Percentiles rank a stretch among this genome's conserved stretches.
These are phyloP conservation scores for Astur gentilis DNA, from an alignment of 2,113 vertebrate genomes.

Conservation along the genomic window DNA sequence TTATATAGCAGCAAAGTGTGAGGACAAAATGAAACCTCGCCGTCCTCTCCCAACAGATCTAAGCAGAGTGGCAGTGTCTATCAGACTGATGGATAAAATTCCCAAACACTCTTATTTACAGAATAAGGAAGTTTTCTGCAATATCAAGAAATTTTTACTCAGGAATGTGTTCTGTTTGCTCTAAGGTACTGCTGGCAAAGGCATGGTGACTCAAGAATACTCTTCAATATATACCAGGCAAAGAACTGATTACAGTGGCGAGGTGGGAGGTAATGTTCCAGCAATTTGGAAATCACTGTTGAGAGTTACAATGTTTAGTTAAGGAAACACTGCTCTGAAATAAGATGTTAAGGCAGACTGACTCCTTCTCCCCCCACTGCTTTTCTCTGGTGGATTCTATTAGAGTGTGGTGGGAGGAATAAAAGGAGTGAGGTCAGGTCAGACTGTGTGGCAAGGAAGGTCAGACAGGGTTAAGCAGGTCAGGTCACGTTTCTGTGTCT, in stretches of 20 bases:
- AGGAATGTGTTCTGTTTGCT: not conserved
- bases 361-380: not conserved
- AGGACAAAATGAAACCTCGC: not conserved
- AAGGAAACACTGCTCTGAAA: slow-evolving; percentile 43
- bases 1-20: not conserved
- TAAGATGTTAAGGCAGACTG: slow-evolving; percentile 11
- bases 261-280: slow-evolving; percentile 47
- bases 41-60: not conserved
- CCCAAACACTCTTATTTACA: not conserved
- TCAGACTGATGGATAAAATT: not conserved
- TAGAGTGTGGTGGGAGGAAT: slow-evolving; percentile 21
- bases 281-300: slow-evolving; percentile 42
- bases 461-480: slow-evolving; percentile 64
- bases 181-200: not conserved
- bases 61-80: not conserved
- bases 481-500: slow-evolving; percentile 61
- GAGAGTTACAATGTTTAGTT: slow-evolving; percentile 14
- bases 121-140: not conserved
- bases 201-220: not conserved
- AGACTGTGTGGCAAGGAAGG: slow-evolving; percentile 21
- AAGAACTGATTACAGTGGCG: not conserved
- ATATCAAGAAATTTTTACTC: not conserved
- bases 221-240: not conserved
- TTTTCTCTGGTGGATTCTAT: slow-evolving; percentile 30
- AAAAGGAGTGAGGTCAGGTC: slow-evolving; percentile 40